Percentiles rank a stretch among this genome's conserved stretches.
phyloP scores from a whole-genome alignment of 2,888 invertebrate species.

The Campoplex nolae region DNA sequence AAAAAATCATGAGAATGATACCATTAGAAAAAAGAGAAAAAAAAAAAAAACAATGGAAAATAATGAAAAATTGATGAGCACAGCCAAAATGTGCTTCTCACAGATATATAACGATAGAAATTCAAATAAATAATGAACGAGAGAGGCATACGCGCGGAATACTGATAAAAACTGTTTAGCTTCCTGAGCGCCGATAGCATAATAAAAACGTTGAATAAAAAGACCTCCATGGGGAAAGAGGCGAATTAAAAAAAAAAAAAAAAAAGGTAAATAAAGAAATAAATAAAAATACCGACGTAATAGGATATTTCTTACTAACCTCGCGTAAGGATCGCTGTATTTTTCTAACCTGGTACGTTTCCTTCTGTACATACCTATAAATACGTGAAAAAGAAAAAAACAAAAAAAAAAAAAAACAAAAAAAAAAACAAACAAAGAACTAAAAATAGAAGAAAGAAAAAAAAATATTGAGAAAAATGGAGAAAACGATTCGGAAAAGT shows the following conservation, averaged over 20 bases:
- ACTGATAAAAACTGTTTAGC: constrained; percentile 60
- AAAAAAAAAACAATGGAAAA: neutral
- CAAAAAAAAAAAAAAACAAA: neutral
- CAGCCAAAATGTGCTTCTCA: constrained; percentile 72
- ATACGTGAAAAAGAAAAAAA: constrained; percentile 60
- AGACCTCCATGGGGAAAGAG: neutral
- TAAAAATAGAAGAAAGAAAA: no score
- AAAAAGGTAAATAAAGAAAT: neutral
- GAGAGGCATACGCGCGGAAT: neutral
- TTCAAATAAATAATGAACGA: constrained; percentile 23
- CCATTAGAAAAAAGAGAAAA: neutral
- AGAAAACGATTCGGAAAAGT: constrained; percentile 10
- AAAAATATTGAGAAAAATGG: constrained; percentile 41
- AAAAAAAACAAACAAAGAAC: neutral
- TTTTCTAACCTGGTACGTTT: constrained; percentile 83
- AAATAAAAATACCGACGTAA: constrained; percentile 60
- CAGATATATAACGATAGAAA: constrained; percentile 46
- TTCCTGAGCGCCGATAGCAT: constrained; percentile 45
- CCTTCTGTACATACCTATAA: constrained; percentile 79
- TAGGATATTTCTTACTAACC: constrained; percentile 79
- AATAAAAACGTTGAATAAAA: constrained; percentile 25
- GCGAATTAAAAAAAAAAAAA: constrained; percentile 29
- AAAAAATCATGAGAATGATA: neutral
- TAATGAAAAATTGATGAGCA: constrained; percentile 48
- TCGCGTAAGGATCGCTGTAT: constrained; percentile 82